A percentile compares a stretch with the other conserved stretches of the same genome.
Conservation (phyloP, 2,888 invertebrate genomes). For the Ferrisia virgata region DNA sequence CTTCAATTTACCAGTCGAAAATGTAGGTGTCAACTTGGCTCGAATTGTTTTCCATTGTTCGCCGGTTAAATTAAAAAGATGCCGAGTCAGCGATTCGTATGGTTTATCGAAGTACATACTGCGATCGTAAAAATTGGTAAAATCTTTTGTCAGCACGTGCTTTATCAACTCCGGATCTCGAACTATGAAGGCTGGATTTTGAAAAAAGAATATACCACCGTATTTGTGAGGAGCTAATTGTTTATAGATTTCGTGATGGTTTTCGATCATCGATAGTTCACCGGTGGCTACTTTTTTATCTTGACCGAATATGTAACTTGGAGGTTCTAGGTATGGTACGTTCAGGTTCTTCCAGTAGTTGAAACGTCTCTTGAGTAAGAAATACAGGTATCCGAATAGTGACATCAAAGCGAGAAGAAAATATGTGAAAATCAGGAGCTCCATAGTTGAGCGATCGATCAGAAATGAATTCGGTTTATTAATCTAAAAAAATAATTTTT, state of each 20-base stretch:
- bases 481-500: too few relatives aligned
- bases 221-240: slow-evolving; percentile 37
- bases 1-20: slow-evolving; percentile 59
- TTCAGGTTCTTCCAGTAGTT: not conserved
- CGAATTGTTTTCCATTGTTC: slow-evolving; percentile 59
- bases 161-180: slow-evolving; percentile 56
- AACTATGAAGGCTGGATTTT: slow-evolving; percentile 55
- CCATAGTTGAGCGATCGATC: not conserved
- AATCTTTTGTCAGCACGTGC: slow-evolving; percentile 56
- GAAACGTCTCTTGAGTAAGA: not conserved
- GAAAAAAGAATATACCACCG: slow-evolving; percentile 57
- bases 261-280: not conserved
- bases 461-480: not conserved
- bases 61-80: slow-evolving; percentile 55
- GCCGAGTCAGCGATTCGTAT: slow-evolving; percentile 53
- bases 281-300: not conserved
- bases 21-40: slow-evolving; percentile 57
- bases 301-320: slow-evolving; percentile 25
- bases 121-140: slow-evolving; percentile 56
- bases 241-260: not conserved
- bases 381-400: not conserved
- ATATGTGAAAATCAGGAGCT: not conserved
- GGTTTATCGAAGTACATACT: slow-evolving; percentile 52
- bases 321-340: slow-evolving; percentile 11
- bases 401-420: not conserved